Evolutionary conservation across 2,888 invertebrate genomes (phyloP).

Genomic region (Lomographa bimaculata): DNA sequence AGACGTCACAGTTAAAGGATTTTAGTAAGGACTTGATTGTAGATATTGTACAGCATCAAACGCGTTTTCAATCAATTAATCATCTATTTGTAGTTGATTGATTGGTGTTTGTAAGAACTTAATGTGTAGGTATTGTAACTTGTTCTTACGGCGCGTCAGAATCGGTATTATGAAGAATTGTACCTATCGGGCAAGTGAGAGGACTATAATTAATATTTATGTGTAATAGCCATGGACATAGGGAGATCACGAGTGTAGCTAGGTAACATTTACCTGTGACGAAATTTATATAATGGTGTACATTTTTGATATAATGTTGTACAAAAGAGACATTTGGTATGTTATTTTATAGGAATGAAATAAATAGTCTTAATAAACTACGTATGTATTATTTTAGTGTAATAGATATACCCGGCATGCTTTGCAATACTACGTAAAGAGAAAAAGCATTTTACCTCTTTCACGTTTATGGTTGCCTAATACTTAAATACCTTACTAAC

Average conservation of each 20-base stretch:
- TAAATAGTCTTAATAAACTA: constrained; percentile 82
- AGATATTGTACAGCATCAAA: constrained; percentile 36
- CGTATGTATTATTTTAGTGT: constrained; percentile 43
- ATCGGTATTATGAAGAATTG: constrained; percentile 51
- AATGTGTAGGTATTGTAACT: too few relatives aligned
- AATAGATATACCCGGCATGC: constrained; percentile 7
- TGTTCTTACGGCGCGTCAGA: too few relatives aligned
- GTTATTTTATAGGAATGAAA: constrained; percentile 85
- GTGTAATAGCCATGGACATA: constrained; percentile 67
- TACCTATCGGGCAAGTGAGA: constrained; percentile 70
- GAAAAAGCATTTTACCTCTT: too few relatives aligned
- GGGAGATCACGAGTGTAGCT: constrained; percentile 66
- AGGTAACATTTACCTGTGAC: constrained; percentile 82
- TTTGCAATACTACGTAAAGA: too few relatives aligned
- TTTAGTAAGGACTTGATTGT: constrained; percentile 40
- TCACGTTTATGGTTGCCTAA: too few relatives aligned
- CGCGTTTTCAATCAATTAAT: too few relatives aligned
- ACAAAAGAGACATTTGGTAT: constrained; percentile 85
- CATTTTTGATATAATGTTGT: constrained; percentile 85
- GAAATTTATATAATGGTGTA: constrained; percentile 84
- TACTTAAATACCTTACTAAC: too few relatives aligned
- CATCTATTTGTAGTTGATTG: too few relatives aligned
- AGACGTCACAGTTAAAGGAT: background rate
- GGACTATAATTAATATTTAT: constrained; percentile 71
- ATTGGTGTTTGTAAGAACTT: too few relatives aligned